phyloP scores from a whole-genome alignment of 2,888 invertebrate genomes.

The Toxonevra muliebris region DNA sequence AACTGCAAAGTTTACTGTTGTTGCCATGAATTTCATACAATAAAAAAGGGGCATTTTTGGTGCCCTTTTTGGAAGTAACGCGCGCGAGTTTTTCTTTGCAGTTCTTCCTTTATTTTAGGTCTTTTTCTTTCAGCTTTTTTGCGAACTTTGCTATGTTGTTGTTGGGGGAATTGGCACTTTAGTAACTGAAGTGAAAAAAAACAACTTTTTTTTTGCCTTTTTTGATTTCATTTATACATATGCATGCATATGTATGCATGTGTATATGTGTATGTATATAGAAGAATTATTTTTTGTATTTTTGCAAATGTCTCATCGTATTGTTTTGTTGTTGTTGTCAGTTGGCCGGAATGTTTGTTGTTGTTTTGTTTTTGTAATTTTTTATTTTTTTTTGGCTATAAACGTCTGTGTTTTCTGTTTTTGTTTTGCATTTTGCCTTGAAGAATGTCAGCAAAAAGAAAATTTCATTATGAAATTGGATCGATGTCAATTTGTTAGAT shows the following conservation, averaged over 20 bases:
- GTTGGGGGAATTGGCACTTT: conserved; percentile 56
- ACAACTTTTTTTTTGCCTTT: conserved; percentile 53
- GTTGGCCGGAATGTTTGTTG: conserved; percentile 1
- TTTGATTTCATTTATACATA: conserved; percentile 42
- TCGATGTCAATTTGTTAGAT: conserved; percentile 60
- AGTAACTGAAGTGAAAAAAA: conserved; percentile 59
- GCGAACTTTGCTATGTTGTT: conserved; percentile 37
- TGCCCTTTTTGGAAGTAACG: conserved; percentile 12
- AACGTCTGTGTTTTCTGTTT: conserved; percentile 37
- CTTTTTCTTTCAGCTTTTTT: conserved; percentile 34
- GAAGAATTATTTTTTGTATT: conserved; percentile 34
- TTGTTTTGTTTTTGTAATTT: conserved; percentile 45
- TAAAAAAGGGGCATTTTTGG: conserved; percentile 10
- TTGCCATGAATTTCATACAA: not conserved
- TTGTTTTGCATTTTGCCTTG: conserved; percentile 40
- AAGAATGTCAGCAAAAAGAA: conserved; percentile 50
- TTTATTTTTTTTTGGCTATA: conserved; percentile 40
- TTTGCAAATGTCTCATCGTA: conserved; percentile 1
- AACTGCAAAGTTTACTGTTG: conserved; percentile 8
- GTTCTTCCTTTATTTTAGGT: conserved; percentile 14
- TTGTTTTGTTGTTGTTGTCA: conserved; percentile 9
- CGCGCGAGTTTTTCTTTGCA: conserved; percentile 35
- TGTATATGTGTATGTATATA: conserved; percentile 22
- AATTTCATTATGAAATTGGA: conserved; percentile 65
- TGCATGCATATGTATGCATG: conserved; percentile 13